Conservation (phyloP, 2,888 invertebrate species). For the Autographa pulchrina region DNA sequence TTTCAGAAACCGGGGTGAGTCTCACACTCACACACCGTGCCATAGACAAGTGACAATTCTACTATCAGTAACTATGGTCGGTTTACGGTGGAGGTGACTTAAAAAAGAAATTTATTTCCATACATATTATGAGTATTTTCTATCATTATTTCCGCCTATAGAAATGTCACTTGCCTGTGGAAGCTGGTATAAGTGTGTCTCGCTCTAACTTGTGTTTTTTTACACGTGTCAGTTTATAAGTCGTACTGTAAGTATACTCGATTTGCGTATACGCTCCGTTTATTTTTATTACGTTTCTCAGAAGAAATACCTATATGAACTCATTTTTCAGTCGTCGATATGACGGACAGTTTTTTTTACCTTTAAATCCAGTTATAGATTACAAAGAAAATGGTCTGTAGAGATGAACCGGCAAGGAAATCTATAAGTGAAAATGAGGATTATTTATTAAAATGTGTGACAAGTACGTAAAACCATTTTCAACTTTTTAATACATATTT, state of each 20-base stretch:
- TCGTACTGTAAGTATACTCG: neutral
- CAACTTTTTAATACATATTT: neutral
- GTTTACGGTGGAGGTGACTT: no score
- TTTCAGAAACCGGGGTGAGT: no score
- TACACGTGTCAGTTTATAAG: neutral
- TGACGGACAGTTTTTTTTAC: no score
- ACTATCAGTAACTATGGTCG: no score
- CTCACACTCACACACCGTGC: no score
- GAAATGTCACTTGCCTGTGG: no score
- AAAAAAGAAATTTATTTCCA: no score
- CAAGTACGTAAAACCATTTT: neutral
- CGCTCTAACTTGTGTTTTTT: neutral
- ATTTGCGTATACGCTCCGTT: neutral
- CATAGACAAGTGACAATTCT: no score
- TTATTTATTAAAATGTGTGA: conserved; percentile 4
- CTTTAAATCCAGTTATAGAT: neutral
- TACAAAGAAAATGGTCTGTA: neutral
- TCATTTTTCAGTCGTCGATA: neutral
- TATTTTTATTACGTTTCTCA: neutral
- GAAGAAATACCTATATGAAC: neutral
- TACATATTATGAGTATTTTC: no score
- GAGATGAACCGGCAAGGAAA: neutral
- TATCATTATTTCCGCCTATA: no score
- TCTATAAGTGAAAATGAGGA: neutral
- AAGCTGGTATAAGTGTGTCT: neutral